A percentile compares a stretch with the other conserved stretches of the same genome.
Evolutionary conservation across 2,113 vertebrate species (phyloP).

Genomic region (Peromyscus maniculatus): DNA sequence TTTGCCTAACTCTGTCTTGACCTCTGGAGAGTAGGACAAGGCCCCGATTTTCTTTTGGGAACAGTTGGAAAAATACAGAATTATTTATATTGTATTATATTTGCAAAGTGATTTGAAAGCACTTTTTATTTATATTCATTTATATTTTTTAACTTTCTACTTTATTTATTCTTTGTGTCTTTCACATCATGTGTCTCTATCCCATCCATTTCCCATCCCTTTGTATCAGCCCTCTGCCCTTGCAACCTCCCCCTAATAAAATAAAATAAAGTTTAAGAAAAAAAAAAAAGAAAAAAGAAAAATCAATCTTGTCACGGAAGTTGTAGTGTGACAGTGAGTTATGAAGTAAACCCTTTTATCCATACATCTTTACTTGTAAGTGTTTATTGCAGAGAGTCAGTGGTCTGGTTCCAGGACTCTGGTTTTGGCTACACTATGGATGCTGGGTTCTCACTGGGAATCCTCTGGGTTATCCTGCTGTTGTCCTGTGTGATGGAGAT

Average conservation of each 20-base stretch:
- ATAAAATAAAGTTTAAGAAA: not conserved
- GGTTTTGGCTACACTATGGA: not conserved
- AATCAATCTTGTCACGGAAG: not conserved
- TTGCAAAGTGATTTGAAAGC: constrained; percentile 66
- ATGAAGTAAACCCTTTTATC: rapidly evolving
- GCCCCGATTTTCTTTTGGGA: constrained; percentile 57
- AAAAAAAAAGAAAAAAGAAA: not conserved
- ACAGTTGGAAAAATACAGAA: constrained; percentile 53
- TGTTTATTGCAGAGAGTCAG: not conserved
- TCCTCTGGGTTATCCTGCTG: not conserved
- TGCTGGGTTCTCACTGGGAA: not conserved
- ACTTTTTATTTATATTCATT: not conserved
- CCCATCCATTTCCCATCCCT: not conserved
- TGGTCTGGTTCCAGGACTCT: not conserved
- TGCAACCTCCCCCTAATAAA: not conserved
- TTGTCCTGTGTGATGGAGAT: not conserved
- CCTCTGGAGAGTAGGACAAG: constrained; percentile 70
- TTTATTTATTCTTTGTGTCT: not conserved
- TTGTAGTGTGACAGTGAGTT: not conserved
- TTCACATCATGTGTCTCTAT: not conserved
- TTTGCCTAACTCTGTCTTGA: constrained; percentile 63
- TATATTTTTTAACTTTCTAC: not conserved
- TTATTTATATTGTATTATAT: constrained; percentile 75
- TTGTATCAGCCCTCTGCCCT: not conserved
- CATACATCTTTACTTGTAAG: not conserved